Base-by-base conservation (phyloP, 2,797 vertebrate genomes). In the Pipistrellus kuhlii region DNA sequence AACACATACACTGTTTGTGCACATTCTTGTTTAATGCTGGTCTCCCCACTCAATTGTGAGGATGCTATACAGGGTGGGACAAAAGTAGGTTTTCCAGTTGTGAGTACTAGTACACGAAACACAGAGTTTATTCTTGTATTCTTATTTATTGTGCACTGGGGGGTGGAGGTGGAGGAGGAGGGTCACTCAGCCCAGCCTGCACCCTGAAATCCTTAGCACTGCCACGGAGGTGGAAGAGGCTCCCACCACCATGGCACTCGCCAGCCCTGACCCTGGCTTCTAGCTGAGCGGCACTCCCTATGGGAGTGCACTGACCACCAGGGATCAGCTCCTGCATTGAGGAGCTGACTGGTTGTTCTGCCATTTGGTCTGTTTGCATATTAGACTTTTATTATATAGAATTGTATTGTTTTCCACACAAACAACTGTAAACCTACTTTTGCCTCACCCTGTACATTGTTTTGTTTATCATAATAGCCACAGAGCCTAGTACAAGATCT, bases 401-500 rank as follows among this genome's bases (percentile, higher is more conserved):
- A 62, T 35, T 77, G n/a, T 25, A 55, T 55, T 78, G 15, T 55
- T 78, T 55, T 21, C 75, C 75, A 78, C 35, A 55, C 51, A 78
- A 38, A 55, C 20, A 38, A 35, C 32, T 78, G 75, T 78, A 55
- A 55, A 38, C 21, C 51, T 55, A 78, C 51, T 55, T 78, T 78
- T 25, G 12, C 51, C 32, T 23, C 51, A 38, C 48, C 20, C n/a
- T 25, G 32, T 23, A 25, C 15, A 76, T 9, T 21, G 2, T 66
- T 85, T 48, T 77, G 25, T 59, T 48, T 23, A 25, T 76, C 35
- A 17, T 30, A 46, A 35, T 18, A 87, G 55, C 32, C 44, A 75
- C 64, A 95, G 71, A 92, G 72, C 62, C 83, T 91, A 53, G 69
- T 53, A 38, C 8, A 35, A 69, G 38, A 35, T 10, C 18, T 30